Conservation (phyloP, 2,888 invertebrate genomes). For the Drosophila meridionalis region DNA sequence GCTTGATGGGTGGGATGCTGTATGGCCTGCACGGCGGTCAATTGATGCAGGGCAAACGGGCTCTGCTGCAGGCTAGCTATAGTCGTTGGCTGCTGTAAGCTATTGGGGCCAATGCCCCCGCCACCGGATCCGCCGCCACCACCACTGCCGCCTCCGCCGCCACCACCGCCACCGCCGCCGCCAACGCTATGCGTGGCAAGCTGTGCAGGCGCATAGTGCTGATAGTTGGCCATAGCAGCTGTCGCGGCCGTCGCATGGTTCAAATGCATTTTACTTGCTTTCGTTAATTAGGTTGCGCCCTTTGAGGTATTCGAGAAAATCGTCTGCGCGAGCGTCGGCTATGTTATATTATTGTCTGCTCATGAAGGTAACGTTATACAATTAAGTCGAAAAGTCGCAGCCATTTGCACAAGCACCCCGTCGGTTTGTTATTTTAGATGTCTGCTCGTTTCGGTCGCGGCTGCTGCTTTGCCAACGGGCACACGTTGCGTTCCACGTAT, state of each 20-base stretch:
- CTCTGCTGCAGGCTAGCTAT: conserved; percentile 79
- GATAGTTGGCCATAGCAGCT: conserved; percentile 82
- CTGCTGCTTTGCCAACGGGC: conserved; percentile 56
- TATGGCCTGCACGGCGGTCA: conserved; percentile 83
- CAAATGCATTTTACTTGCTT: conserved; percentile 76
- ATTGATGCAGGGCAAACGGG: conserved; percentile 80
- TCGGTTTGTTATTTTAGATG: conserved; percentile 80
- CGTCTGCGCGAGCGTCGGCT: conserved; percentile 34
- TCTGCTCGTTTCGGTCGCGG: conserved; percentile 67
- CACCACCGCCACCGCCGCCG: conserved; percentile 55
- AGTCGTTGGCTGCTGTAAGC: conserved; percentile 78
- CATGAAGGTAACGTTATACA: conserved; percentile 61
- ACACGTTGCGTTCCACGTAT: conserved; percentile 74
- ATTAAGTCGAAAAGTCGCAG: conserved; percentile 52
- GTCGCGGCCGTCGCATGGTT: conserved; percentile 82
- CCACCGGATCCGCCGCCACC: conserved; percentile 44
- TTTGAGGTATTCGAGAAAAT: conserved; percentile 77
- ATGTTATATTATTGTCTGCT: conserved; percentile 68
- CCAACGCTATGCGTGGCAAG: conserved; percentile 71
- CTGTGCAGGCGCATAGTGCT: conserved; percentile 82
- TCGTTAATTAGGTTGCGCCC: conserved; percentile 47
- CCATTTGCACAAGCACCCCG: conserved; percentile 65
- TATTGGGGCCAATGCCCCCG: conserved; percentile 59
- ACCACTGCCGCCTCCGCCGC: conserved; percentile 59
- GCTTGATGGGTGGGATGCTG: conserved; percentile 83